phyloP scores from a whole-genome alignment of 1,140 invertebrate genomes.

The Oscheius sp. region DNA sequence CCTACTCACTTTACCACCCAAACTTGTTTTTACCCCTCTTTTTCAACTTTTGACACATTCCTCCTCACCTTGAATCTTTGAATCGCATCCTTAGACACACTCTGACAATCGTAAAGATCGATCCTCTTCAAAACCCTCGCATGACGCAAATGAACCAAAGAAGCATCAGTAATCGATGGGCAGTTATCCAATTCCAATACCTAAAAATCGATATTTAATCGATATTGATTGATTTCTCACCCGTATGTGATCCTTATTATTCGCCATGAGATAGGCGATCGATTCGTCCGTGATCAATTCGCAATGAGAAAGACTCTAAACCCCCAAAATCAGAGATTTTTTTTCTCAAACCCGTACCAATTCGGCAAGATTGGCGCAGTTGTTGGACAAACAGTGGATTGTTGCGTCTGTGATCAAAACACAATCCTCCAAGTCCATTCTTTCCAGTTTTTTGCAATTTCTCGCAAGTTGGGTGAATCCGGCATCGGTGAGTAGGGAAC shows the following conservation, averaged over 20 bases:
- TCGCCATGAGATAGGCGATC: constrained; percentile 85
- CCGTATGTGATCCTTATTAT: constrained; percentile 65
- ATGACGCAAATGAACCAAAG: constrained; percentile 78
- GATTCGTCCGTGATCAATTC: constrained; percentile 97
- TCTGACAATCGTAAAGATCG: constrained; percentile 97
- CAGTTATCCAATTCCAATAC: constrained; percentile 97
- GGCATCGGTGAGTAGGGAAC: constrained; percentile 88
- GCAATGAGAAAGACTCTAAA: constrained; percentile 91
- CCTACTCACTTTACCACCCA: no score
- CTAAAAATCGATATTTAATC: constrained; percentile 65
- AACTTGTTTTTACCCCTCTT: no score
- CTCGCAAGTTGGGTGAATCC: constrained; percentile 82
- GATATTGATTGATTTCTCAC: constrained; percentile 10
- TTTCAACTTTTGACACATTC: neutral
- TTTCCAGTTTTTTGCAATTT: constrained; percentile 88
- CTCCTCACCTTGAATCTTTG: constrained; percentile 76
- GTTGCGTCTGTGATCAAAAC: constrained; percentile 88
- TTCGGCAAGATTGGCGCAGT: constrained; percentile 88
- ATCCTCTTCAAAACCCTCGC: constrained; percentile 74
- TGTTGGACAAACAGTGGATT: constrained; percentile 83
- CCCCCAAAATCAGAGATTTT: constrained; percentile 8
- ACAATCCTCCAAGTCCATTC: constrained; percentile 98
- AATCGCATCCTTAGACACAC: constrained; percentile 92
- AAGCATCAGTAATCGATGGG: constrained; percentile 95
- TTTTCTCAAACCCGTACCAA: constrained; percentile 70